phyloP scores from a whole-genome alignment of 2,888 invertebrate species.

The Drosophila fulvimacula region DNA sequence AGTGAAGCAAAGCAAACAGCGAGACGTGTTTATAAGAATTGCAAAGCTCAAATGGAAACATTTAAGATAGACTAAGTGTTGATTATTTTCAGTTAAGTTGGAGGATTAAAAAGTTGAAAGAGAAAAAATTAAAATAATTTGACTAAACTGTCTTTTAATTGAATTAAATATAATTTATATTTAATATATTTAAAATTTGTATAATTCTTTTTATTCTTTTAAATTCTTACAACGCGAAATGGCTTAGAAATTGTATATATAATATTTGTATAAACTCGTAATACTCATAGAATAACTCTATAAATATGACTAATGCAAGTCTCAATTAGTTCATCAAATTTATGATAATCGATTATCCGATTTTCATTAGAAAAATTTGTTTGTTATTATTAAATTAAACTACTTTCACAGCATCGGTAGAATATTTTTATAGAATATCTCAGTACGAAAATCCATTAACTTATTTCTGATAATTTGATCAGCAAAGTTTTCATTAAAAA shows the following conservation, averaged over 20 bases:
- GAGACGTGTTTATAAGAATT: conserved; percentile 2
- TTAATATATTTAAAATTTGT: neutral
- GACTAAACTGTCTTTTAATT: neutral
- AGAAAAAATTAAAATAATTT: neutral
- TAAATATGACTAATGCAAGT: too few species aligned
- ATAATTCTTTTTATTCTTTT: too few species aligned
- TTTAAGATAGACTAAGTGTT: neutral
- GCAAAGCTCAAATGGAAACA: neutral
- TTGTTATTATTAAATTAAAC: too few species aligned
- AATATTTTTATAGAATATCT: neutral
- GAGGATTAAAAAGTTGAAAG: too few species aligned
- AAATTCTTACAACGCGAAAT: too few species aligned
- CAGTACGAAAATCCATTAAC: neutral
- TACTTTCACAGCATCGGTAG: too few species aligned
- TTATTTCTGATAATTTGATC: neutral
- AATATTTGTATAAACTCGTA: too few species aligned
- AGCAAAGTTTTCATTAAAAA: neutral
- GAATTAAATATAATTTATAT: neutral
- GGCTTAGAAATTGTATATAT: too few species aligned
- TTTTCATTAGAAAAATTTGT: too few species aligned
- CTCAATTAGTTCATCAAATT: too few species aligned
- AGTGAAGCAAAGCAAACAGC: neutral
- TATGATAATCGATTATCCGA: too few species aligned
- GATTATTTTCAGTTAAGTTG: neutral
- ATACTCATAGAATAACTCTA: too few species aligned